These are phyloP conservation scores for Pseudochirops cupreus DNA, from an alignment of 2,797 vertebrate genomes.

Conservation along the genomic window DNA sequence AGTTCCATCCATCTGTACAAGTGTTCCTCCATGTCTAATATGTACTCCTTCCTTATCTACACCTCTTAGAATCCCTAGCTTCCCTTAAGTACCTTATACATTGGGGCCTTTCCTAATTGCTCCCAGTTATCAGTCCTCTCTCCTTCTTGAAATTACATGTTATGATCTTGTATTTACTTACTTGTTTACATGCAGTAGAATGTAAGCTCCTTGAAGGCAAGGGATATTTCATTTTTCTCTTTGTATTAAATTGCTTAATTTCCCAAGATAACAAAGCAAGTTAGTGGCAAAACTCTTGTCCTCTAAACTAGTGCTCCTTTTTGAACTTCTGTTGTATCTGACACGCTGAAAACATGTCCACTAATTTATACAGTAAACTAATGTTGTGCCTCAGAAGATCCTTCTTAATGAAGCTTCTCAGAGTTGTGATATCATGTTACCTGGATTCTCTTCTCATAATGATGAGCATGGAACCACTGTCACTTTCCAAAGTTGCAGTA, in stretches of 20 bases:
- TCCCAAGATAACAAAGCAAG: conserved; percentile 3
- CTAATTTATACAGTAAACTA: neutral
- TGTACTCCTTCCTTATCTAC: neutral
- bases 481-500: neutral
- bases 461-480: neutral
- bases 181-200: neutral
- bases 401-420: neutral
- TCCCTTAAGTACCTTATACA: neutral
- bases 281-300: neutral
- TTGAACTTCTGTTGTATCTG: neutral
- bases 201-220: neutral
- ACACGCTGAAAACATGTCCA: neutral
- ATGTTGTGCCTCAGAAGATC: neutral
- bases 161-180: neutral
- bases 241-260: neutral
- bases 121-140: neutral
- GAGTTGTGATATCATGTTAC: neutral
- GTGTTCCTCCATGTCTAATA: neutral
- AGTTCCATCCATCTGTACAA: neutral
- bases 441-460: neutral
- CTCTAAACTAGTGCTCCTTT: neutral
- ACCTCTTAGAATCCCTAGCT: neutral
- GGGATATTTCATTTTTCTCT: neutral
- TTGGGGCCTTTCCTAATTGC: neutral
- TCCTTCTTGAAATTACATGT: conserved; percentile 28